These are phyloP conservation scores for Venustoraphidia nigricollis DNA, from an alignment of 2,888 invertebrate genomes.

Conservation along the genomic window DNA sequence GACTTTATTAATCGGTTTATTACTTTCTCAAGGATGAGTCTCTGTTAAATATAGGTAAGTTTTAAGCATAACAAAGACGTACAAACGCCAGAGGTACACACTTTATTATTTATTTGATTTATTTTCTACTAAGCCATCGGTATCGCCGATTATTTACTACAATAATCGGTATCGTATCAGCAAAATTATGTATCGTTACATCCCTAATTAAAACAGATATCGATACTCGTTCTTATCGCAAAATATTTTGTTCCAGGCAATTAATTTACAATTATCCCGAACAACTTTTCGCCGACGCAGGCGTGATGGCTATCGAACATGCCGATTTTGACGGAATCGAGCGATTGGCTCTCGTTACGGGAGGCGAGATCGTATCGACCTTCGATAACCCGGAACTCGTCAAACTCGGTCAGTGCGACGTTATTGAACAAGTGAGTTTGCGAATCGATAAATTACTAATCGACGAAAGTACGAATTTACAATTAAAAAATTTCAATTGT, in stretches of 20 bases:
- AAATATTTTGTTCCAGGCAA: slow-evolving; percentile 49
- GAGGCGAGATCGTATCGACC: slow-evolving; percentile 96
- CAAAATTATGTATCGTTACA: no score
- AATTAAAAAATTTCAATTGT: slow-evolving; percentile 7
- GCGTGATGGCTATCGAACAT: slow-evolving; percentile 98
- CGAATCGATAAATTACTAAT: not conserved
- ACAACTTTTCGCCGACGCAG: slow-evolving; percentile 95
- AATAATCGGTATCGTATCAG: no score
- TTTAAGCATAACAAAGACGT: no score
- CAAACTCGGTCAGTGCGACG: slow-evolving; percentile 83
- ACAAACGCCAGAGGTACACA: no score
- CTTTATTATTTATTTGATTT: no score
- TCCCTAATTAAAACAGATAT: no score
- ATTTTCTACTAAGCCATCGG: no score
- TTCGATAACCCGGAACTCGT: slow-evolving; percentile 88
- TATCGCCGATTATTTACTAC: no score
- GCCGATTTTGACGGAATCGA: slow-evolving; percentile 99
- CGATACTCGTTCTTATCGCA: no score
- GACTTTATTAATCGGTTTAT: no score
- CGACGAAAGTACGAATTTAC: not conserved
- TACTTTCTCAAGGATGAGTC: no score
- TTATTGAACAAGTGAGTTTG: slow-evolving; percentile 72
- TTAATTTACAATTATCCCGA: slow-evolving; percentile 99
- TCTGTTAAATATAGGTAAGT: no score
- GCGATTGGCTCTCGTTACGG: slow-evolving; percentile 89